Conservation (phyloP, 2,888 invertebrate species). For the Lypha dubia region DNA sequence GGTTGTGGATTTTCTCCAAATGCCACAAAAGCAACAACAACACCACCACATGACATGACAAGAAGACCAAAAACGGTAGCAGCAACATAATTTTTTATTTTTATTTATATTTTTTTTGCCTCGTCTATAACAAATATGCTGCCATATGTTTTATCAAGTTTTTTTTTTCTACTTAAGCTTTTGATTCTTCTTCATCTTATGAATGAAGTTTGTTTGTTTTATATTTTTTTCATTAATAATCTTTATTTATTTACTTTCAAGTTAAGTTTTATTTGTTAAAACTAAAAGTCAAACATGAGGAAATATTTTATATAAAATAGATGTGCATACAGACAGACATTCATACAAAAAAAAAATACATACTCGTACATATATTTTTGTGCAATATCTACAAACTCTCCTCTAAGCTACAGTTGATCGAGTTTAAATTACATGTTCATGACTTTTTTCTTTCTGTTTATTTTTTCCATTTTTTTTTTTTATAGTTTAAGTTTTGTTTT, state of each 20-base stretch:
- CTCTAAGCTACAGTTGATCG: constrained; percentile 64
- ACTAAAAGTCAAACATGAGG: constrained; percentile 39
- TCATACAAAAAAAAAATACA: too few species aligned
- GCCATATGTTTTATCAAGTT: constrained; percentile 41
- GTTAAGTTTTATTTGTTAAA: constrained; percentile 9
- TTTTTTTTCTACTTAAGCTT: constrained; percentile 10
- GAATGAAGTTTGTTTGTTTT: constrained; percentile 2
- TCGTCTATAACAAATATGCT: neutral
- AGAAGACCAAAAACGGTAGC: constrained; percentile 7
- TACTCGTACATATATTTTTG: constrained; percentile 13
- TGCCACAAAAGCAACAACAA: constrained; percentile 26
- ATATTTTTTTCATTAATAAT: constrained; percentile 20
- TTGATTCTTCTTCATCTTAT: constrained; percentile 29
- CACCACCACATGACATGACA: constrained; percentile 11
- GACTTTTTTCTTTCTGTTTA: constrained; percentile 39
- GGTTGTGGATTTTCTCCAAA: constrained; percentile 5
- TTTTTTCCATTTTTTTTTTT: constrained; percentile 25
- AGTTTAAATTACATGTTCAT: constrained; percentile 59
- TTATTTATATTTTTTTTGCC: neutral
- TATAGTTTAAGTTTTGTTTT: constrained; percentile 42
- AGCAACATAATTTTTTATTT: too few species aligned
- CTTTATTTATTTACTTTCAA: constrained; percentile 31
- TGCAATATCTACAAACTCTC: constrained; percentile 52
- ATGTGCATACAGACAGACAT: too few species aligned
- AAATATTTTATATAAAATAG: constrained; percentile 27